Evolutionary conservation across 2,888 invertebrate genomes (phyloP).

Genomic region (Euproctis similis): DNA sequence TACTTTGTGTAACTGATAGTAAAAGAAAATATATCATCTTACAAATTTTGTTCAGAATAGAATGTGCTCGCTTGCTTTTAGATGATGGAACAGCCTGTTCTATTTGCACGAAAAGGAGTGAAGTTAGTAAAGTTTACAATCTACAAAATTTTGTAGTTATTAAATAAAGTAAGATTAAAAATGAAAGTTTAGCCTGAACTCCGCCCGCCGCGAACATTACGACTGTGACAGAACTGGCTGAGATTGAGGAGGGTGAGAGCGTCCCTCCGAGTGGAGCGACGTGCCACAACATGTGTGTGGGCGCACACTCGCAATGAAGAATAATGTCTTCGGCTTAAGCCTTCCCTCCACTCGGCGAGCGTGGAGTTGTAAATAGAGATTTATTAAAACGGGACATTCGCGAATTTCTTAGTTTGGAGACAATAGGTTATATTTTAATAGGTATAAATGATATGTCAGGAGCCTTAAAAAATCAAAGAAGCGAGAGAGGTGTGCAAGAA

Average conservation of each 20-base stretch:
- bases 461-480: too few relatives aligned
- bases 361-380: slow-evolving; percentile 70
- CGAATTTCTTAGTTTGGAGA: slow-evolving; percentile 46
- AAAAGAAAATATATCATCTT: too few relatives aligned
- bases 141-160: slow-evolving; percentile 16
- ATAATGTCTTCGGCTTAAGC: slow-evolving; percentile 72
- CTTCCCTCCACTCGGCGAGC: slow-evolving; percentile 63
- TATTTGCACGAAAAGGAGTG: too few relatives aligned
- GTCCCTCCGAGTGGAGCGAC: slow-evolving; percentile 32
- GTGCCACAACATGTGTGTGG: slow-evolving; percentile 53
- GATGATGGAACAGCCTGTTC: too few relatives aligned
- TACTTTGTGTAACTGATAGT: too few relatives aligned
- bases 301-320: slow-evolving; percentile 69
- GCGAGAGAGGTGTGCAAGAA: too few relatives aligned
- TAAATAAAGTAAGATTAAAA: slow-evolving; percentile 33
- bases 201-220: slow-evolving; percentile 24
- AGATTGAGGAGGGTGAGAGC: slow-evolving; percentile 55
- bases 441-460: too few relatives aligned
- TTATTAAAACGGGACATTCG: slow-evolving; percentile 69
- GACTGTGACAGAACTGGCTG: slow-evolving; percentile 46
- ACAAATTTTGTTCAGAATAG: too few relatives aligned
- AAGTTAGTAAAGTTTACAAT: too few relatives aligned
- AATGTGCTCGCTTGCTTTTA: too few relatives aligned
- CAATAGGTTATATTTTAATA: too few relatives aligned
- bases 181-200: slow-evolving; percentile 26